Evolutionary conservation across 1,140 invertebrate species (phyloP).

Genomic region (Triops longicaudatus): DNA sequence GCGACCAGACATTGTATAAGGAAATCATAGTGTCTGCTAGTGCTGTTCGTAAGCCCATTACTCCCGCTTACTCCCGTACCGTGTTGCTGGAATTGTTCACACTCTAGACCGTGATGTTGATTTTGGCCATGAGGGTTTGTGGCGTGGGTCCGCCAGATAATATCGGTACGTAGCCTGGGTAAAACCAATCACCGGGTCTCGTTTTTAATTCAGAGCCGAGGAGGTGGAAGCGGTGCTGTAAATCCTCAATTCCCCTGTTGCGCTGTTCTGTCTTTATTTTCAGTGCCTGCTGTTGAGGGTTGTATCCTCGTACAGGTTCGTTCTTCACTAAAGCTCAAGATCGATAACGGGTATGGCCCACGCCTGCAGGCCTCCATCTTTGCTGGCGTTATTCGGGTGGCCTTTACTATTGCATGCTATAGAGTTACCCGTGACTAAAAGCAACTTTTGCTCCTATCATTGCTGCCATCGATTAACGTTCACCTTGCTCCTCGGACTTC

Average conservation of each 20-base stretch:
- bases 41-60: too few relatives aligned
- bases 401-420: not conserved
- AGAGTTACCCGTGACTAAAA: not conserved
- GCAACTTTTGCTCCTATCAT: not conserved
- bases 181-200: not conserved
- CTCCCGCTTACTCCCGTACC: too few relatives aligned
- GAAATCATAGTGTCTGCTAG: too few relatives aligned
- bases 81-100: too few relatives aligned
- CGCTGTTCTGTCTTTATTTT: not conserved
- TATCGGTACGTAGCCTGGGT: not conserved
- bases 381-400: not conserved
- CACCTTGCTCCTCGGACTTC: not conserved
- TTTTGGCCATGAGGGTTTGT: not conserved
- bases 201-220: constrained; percentile 3
- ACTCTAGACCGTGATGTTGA: not conserved
- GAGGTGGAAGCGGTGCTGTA: not conserved
- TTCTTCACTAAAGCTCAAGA: not conserved
- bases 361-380: constrained; percentile 9
- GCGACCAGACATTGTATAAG: too few relatives aligned
- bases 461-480: not conserved
- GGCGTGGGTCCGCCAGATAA: not conserved
- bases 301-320: constrained; percentile 14
- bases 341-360: constrained; percentile 10
- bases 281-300: not conserved
- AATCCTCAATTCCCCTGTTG: not conserved